phyloP scores from a whole-genome alignment of 2,113 vertebrate species.

The Microcebus lehilahytsara region DNA sequence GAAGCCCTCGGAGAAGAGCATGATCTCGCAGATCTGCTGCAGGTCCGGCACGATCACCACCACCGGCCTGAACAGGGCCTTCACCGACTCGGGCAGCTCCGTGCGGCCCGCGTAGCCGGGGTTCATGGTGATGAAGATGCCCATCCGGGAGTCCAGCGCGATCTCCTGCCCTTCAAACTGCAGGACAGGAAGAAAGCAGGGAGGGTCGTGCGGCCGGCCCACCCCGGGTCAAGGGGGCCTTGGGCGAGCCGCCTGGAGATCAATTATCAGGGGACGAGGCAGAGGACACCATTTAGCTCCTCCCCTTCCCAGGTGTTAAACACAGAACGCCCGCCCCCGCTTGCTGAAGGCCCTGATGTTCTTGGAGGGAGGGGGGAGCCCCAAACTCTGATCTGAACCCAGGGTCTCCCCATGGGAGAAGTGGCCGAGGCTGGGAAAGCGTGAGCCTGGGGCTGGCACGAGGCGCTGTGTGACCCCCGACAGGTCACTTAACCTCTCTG shows the following conservation, averaged over 20 bases:
- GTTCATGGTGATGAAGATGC: constrained; percentile 99
- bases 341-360: accelerated
- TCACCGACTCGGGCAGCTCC: constrained; percentile 97
- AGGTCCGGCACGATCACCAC: constrained; percentile 96
- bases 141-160: constrained; percentile 90
- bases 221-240: background rate
- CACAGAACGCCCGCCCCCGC: too few species aligned
- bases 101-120: constrained; percentile 96
- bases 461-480: background rate
- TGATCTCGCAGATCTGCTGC: constrained; percentile 99
- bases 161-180: constrained; percentile 98
- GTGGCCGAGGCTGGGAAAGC: background rate
- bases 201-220: accelerated
- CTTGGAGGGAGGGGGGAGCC: accelerated
- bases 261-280: accelerated
- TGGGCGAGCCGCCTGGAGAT: accelerated
- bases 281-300: too few species aligned
- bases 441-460: accelerated
- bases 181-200: background rate
- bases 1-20: constrained; percentile 99
- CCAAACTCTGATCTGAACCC: background rate
- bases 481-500: background rate
- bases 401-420: background rate
- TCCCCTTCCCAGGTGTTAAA: too few species aligned
- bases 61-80: constrained; percentile 96